These are phyloP conservation scores for Tetranychus piercei DNA, from an alignment of 2,888 invertebrate species.

Conservation along the genomic window DNA sequence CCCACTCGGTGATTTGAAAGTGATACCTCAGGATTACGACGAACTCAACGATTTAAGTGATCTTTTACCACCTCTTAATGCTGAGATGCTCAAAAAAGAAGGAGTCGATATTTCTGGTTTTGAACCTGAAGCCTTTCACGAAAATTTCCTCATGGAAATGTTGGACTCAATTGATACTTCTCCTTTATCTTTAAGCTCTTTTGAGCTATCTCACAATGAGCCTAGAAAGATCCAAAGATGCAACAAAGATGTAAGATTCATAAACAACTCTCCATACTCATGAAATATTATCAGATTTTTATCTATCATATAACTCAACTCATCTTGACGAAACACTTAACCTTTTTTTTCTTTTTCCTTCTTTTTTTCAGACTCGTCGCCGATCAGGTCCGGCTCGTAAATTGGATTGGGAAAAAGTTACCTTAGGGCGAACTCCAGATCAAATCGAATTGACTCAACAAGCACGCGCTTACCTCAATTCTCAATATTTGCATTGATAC, in stretches of 20 bases:
- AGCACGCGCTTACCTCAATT: background rate
- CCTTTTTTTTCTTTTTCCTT: background rate
- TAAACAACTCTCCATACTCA: background rate
- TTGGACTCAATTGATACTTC: constrained; percentile 4
- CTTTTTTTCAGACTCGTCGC: background rate
- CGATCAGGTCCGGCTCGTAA: background rate
- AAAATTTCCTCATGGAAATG: constrained; percentile 9
- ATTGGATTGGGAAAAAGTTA: background rate
- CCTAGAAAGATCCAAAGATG: background rate
- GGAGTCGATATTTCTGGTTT: constrained; percentile 2
- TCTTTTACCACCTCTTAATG: constrained; percentile 20
- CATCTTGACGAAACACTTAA: background rate
- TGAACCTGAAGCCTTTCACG: constrained; percentile 2
- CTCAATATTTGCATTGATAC: background rate
- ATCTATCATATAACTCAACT: too few species aligned
- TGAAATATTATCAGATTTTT: background rate
- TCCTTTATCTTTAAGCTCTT: background rate
- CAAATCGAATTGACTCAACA: constrained; percentile 7
- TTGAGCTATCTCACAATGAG: background rate
- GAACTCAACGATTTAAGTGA: constrained; percentile 22
- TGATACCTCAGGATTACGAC: constrained; percentile 15
- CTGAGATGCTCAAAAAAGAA: constrained; percentile 20
- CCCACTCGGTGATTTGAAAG: background rate
- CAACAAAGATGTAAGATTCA: background rate
- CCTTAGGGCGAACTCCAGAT: background rate